Base-by-base conservation (phyloP, 1,140 invertebrate species). In the Sinonovacula constricta region DNA sequence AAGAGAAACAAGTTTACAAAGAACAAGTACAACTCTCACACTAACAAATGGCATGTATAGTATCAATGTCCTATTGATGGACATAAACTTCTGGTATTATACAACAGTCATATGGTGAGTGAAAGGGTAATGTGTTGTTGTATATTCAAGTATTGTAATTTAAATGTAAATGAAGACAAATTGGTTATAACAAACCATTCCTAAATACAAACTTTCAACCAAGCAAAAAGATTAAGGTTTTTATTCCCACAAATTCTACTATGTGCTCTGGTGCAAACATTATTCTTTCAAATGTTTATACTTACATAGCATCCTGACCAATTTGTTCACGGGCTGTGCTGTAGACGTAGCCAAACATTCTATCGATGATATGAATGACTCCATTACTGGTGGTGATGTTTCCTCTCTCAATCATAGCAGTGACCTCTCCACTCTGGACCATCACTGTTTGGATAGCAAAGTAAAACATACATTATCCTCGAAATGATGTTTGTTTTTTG, bases 341-440 rank as follows among this genome's bases (percentile, higher is more conserved):
- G 76, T 82, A 86, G 2, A 74, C 76, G 53, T 56, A 86, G 12
- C 81, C 83, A 22, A 86, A 60, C 22, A 86, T 65, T 14, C 67
- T 51, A 56, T 86, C 85, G 31, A 86, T 76, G 0, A 81, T 31
- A 54, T 86, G 85, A 22, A 86, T 63, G 4, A 83, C 85, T 7
- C 85, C 85, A 76, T 86, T 86, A 2, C 18, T 22, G 14, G 79
- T 76, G 1, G 83, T 83, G 22, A 83, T 77, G 54, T 86, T 86
- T 31, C 79, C 85, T 5, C 28, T 45, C 15, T 51, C 39, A 24
- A 86, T 78, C 18, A 66, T 57, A 26, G 85, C 85, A 2, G 78
- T 86, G 12, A 84, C 81, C 12, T 57, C 75, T 51, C 75, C 75
- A 69, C 75, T 62, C 30, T 33, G 66, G 54, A 56, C 67, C 69